These are phyloP conservation scores for Teleiodes luculella DNA, from an alignment of 2,888 invertebrate species.

Conservation along the genomic window DNA sequence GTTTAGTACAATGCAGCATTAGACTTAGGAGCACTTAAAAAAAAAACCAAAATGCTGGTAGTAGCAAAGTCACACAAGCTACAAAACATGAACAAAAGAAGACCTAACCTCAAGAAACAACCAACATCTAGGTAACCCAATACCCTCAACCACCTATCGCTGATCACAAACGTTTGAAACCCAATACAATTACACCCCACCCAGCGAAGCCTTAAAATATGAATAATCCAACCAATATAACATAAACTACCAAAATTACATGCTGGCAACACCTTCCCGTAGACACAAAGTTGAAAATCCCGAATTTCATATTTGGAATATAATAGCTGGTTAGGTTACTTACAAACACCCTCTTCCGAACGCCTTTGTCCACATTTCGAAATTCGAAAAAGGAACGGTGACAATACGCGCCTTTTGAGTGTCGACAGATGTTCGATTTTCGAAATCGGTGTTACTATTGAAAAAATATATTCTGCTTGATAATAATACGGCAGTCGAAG, in stretches of 20 bases:
- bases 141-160: neutral
- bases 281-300: slow-evolving; percentile 7
- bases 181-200: slow-evolving; percentile 12
- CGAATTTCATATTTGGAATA: neutral
- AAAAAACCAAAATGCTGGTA: neutral
- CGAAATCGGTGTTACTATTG: slow-evolving; percentile 56
- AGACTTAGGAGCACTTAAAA: neutral
- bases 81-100: neutral
- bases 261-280: slow-evolving; percentile 1
- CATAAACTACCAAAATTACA: neutral
- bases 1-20: no score
- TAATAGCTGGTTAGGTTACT: neutral
- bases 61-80: neutral
- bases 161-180: slow-evolving; percentile 5
- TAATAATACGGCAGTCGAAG: slow-evolving; percentile 46
- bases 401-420: slow-evolving; percentile 60
- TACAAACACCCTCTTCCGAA: slow-evolving; percentile 37
- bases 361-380: slow-evolving; percentile 36
- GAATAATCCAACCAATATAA: slow-evolving; percentile 29
- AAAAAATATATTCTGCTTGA: slow-evolving; percentile 34
- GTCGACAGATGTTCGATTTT: slow-evolving; percentile 67
- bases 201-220: slow-evolving; percentile 32
- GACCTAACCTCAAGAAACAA: neutral
- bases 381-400: slow-evolving; percentile 40
- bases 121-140: neutral